phyloP scores from a whole-genome alignment of 2,888 invertebrate genomes.

The Mesopsocus fuscifrons region DNA sequence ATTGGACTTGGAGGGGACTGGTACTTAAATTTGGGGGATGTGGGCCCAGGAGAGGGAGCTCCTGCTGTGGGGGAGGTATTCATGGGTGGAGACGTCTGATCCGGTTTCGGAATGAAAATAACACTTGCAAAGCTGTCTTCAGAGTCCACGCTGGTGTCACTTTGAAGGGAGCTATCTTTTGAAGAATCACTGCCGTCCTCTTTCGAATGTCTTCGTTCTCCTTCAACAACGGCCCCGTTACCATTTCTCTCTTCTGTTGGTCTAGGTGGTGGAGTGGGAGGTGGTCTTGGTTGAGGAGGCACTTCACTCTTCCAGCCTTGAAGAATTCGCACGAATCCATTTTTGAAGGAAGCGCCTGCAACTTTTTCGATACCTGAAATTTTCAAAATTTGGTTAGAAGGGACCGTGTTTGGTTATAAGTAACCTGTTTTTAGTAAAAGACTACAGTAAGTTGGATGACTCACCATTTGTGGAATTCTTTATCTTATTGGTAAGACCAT shows the following conservation, averaged over 20 bases:
- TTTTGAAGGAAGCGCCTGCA: constrained; percentile 44
- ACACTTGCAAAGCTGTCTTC: constrained; percentile 89
- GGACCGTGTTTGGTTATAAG: background rate
- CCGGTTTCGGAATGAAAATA: constrained; percentile 73
- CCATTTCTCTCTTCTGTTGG: constrained; percentile 13
- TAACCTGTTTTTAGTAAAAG: background rate
- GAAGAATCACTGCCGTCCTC: constrained; percentile 81
- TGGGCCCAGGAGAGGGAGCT: constrained; percentile 30
- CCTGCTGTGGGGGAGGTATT: constrained; percentile 36
- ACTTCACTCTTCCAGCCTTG: constrained; percentile 49
- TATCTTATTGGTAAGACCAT: constrained; percentile 62
- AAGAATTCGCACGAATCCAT: constrained; percentile 63
- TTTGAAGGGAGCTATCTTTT: constrained; percentile 62
- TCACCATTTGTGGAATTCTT: constrained; percentile 59
- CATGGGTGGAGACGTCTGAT: constrained; percentile 27
- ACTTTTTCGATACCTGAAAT: constrained; percentile 45
- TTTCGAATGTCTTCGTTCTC: constrained; percentile 55
- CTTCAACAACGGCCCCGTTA: constrained; percentile 20
- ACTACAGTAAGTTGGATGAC: too few species aligned
- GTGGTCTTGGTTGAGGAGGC: constrained; percentile 15
- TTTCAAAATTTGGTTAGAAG: background rate
- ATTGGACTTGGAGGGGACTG: constrained; percentile 19
- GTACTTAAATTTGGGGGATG: constrained; percentile 19
- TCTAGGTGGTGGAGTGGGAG: constrained; percentile 14
- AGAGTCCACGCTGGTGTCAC: constrained; percentile 84